These are phyloP conservation scores for Chirona hameri DNA, from an alignment of 2,888 invertebrate species.

Conservation along the genomic window DNA sequence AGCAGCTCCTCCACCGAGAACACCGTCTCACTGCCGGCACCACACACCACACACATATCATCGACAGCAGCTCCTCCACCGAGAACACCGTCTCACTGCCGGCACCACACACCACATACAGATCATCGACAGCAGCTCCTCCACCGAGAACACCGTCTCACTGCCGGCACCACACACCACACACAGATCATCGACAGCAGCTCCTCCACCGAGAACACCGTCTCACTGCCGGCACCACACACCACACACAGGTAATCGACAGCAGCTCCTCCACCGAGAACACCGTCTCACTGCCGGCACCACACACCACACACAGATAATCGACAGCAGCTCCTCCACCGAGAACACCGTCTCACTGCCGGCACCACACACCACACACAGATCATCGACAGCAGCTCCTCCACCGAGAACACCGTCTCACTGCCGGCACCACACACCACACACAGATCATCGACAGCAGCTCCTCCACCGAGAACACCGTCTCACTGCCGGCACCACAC, in stretches of 20 bases:
- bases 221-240: constrained; percentile 49
- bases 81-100: constrained; percentile 63
- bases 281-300: constrained; percentile 53
- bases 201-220: constrained; percentile 81
- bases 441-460: constrained; percentile 50
- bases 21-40: constrained; percentile 53
- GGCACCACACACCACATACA: too few species aligned
- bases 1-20: constrained; percentile 91
- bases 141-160: constrained; percentile 71
- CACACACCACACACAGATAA: too few species aligned
- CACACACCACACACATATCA: too few species aligned
- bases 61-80: constrained; percentile 92
- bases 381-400: constrained; percentile 67
- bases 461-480: constrained; percentile 81
- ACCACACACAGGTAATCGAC: too few species aligned
- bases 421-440: constrained; percentile 42
- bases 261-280: constrained; percentile 91
- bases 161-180: constrained; percentile 42
- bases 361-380: too few species aligned
- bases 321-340: constrained; percentile 92
- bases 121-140: constrained; percentile 67
- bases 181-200: constrained; percentile 50
- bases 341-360: constrained; percentile 63
- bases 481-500: constrained; percentile 49
- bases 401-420: constrained; percentile 71